Conservation (phyloP, 1,140 invertebrate genomes). For the Drosophila elegans region DNA sequence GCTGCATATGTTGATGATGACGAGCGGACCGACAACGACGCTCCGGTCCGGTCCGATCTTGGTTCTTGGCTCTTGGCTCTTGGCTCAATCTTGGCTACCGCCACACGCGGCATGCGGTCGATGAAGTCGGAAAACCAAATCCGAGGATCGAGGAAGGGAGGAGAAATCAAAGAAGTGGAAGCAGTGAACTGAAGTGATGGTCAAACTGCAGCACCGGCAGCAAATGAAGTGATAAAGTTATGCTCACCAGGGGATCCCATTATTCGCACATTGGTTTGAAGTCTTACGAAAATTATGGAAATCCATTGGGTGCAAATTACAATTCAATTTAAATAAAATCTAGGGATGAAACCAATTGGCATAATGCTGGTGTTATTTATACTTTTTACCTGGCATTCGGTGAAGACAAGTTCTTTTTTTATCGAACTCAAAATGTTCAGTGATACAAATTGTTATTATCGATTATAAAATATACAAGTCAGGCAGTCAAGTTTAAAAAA, state of each 20-base stretch:
- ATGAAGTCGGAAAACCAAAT: constrained; percentile 8
- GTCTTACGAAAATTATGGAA: background rate
- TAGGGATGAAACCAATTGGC: too few species aligned
- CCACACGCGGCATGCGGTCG: constrained; percentile 79
- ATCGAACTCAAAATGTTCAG: too few species aligned
- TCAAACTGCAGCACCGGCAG: constrained; percentile 71
- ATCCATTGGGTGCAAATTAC: background rate
- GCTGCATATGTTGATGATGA: constrained; percentile 76
- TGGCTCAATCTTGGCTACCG: constrained; percentile 66
- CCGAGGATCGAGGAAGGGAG: constrained; percentile 15
- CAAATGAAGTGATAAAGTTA: constrained; percentile 83
- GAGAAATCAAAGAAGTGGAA: constrained; percentile 66
- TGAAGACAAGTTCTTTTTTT: too few species aligned
- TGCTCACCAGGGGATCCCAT: constrained; percentile 68
- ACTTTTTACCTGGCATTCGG: too few species aligned
- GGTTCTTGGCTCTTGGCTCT: constrained; percentile 13
- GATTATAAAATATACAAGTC: too few species aligned
- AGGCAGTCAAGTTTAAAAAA: too few species aligned
- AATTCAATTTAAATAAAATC: too few species aligned
- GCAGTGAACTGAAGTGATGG: constrained; percentile 69
- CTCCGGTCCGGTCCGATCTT: constrained; percentile 22
- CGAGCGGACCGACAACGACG: constrained; percentile 31
- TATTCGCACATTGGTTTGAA: constrained; percentile 18
- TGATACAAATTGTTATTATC: too few species aligned
- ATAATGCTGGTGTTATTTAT: too few species aligned